phyloP scores from a whole-genome alignment of 1,140 invertebrate genomes.

The Manduca sexta region DNA sequence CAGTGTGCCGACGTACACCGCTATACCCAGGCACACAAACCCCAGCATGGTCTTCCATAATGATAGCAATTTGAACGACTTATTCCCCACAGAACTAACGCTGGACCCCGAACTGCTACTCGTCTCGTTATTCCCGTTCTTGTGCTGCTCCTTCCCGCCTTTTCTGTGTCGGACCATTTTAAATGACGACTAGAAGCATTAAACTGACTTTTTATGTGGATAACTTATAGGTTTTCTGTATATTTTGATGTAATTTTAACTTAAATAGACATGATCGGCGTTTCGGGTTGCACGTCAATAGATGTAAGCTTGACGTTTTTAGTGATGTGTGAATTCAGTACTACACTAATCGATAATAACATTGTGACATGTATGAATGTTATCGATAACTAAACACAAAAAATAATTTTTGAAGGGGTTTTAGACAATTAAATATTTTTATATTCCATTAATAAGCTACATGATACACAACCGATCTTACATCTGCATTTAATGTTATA shows the following conservation, averaged over 20 bases:
- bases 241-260: no score
- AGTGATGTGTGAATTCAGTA: neutral
- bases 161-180: constrained; percentile 60
- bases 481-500: no score
- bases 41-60: constrained; percentile 73
- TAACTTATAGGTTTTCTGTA: no score
- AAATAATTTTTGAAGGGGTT: no score
- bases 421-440: no score
- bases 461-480: no score
- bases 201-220: neutral
- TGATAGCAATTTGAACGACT: constrained; percentile 44
- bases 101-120: constrained; percentile 51
- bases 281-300: constrained; percentile 5
- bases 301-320: constrained; percentile 11
- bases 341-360: no score
- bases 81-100: constrained; percentile 32
- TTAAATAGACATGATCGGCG: no score
- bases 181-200: constrained; percentile 6
- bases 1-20: constrained; percentile 83
- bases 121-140: constrained; percentile 64
- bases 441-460: no score
- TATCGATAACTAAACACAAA: no score
- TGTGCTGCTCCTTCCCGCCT: constrained; percentile 24
- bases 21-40: constrained; percentile 75
- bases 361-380: no score